Evolutionary conservation across 1,140 invertebrate species (phyloP).

Genomic region (Papilio glaucus): DNA sequence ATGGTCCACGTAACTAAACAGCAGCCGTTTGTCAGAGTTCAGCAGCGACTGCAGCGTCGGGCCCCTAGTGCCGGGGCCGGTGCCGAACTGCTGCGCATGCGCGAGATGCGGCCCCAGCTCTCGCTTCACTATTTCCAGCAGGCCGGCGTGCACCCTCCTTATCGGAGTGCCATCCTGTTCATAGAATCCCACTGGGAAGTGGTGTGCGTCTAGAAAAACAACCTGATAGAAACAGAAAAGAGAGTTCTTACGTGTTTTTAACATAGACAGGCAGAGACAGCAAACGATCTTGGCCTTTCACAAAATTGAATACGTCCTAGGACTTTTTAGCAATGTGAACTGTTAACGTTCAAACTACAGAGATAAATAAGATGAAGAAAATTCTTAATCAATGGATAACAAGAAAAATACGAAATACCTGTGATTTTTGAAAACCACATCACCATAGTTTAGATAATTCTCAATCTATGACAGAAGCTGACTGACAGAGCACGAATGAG

Average conservation of each 20-base stretch:
- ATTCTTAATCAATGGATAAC: no score
- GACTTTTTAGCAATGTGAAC: no score
- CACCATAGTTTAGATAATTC: no score
- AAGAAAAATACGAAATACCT: no score
- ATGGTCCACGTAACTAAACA: constrained; percentile 87
- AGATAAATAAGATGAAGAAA: no score
- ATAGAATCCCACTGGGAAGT: constrained; percentile 88
- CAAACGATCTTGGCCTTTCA: no score
- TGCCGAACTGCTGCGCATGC: constrained; percentile 78
- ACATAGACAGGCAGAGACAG: no score
- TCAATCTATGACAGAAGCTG: no score
- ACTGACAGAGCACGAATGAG: no score
- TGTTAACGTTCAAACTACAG: no score
- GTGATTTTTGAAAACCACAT: no score
- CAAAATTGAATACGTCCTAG: no score
- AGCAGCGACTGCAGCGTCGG: constrained; percentile 87
- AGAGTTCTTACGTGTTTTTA: not conserved
- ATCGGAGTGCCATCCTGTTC: constrained; percentile 73
- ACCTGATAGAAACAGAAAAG: constrained; percentile 66
- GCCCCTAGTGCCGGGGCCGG: constrained; percentile 72
- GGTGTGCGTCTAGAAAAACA: constrained; percentile 88
- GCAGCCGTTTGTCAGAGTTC: constrained; percentile 84
- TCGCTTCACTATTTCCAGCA: constrained; percentile 85
- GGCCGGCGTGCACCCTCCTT: constrained; percentile 81
- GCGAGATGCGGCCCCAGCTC: constrained; percentile 85